phyloP scores from a whole-genome alignment of 1,140 invertebrate species.

The Drosophila sechellia region DNA sequence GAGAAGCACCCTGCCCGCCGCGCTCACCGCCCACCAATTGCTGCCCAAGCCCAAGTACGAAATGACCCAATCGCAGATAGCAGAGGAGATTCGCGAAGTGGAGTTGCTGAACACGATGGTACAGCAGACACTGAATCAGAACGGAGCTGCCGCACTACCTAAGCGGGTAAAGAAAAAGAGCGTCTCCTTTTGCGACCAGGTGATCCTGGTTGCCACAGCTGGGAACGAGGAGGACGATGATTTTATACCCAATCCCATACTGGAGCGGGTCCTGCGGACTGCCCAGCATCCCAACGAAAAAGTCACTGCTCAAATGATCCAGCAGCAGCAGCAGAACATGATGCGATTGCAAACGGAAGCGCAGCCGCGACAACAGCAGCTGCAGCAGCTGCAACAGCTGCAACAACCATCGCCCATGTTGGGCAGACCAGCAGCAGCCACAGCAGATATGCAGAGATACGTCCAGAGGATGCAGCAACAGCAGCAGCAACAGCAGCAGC shows the following conservation, averaged over 20 bases:
- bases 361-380: conserved; percentile 63
- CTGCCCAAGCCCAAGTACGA: conserved; percentile 79
- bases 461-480: conserved; percentile 66
- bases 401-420: conserved; percentile 61
- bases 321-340: conserved; percentile 86
- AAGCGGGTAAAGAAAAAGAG: conserved; percentile 94
- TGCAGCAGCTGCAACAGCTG: conserved; percentile 44
- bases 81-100: conserved; percentile 86
- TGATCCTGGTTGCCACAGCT: conserved; percentile 95
- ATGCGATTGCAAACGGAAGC: conserved; percentile 85
- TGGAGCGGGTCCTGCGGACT: conserved; percentile 93
- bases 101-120: conserved; percentile 86
- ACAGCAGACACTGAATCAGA: conserved; percentile 84
- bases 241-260: conserved; percentile 95
- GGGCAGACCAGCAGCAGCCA: conserved; percentile 33
- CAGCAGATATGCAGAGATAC: conserved; percentile 75
- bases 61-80: conserved; percentile 84
- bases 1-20: not conserved
- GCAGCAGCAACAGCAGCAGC: conserved; percentile 45
- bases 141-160: conserved; percentile 4
- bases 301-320: conserved; percentile 85
- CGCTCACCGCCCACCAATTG: conserved; percentile 34
- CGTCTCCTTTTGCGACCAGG: conserved; percentile 97
- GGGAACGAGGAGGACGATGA: conserved; percentile 95
- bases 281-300: conserved; percentile 86